Base-by-base conservation (phyloP, 2,113 vertebrate genomes). In the Pseudopodoces humilis region DNA sequence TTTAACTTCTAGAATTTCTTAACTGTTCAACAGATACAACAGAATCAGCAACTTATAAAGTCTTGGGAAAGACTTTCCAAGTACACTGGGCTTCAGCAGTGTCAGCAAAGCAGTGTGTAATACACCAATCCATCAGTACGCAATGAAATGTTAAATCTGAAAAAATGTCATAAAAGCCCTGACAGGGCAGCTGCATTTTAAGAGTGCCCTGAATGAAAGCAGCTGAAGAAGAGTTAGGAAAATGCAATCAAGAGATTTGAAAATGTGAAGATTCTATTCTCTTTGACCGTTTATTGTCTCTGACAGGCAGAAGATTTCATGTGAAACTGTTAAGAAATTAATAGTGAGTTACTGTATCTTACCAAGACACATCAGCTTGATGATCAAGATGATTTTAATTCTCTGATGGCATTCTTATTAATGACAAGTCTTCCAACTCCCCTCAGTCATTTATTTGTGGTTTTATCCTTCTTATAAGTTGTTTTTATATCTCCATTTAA, bases 241-340 rank as follows among this genome's bases (percentile, higher is more conserved):
- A 90, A 79, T 13, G 11, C 18, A 71, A 17, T 39, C 10, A 39
- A 71, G 30, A 53, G 22, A 63, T 59, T 50, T 0, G 0, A 31
- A 52, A 83, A 33, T 30, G 13, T 68, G 39, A 33, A 78, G 50
- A 52, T 37, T 56, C 14, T 72, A 6, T 74, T 91, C 14, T 59
- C 27, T 76, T 86, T 55, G 35, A 11, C 30, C 19, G 6, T 49
- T 70, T 55, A 47, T 12, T 22, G 0, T 53, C 28, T 78, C 19
- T 55, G 11, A 58, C 7, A 76, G 35, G 44, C 8, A 77, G 87
- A 21, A 79, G 6, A 58, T 44, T 55, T 71, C 44, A 43, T 27
- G 15, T 58, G 39, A 62, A 76, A 44, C 37, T 64, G 20, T 43
- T 88, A 12, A 49, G 47, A 68, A 88, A 49, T 63, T n/a, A 49